Conservation (phyloP, 53 echinoderm and acorn worm species). For the Stichopus horrens region DNA sequence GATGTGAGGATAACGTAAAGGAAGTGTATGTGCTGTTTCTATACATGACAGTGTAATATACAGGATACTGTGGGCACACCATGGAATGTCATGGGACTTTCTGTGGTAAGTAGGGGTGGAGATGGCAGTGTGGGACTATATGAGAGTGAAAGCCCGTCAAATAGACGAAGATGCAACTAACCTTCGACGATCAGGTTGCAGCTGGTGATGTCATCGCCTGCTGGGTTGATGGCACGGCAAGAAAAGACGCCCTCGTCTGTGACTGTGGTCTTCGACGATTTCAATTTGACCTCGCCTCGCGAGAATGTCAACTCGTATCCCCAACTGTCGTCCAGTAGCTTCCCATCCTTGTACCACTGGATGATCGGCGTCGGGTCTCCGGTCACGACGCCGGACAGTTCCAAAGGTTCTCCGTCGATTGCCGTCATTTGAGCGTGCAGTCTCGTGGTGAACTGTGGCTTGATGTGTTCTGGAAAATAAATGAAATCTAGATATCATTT, state of each 20-base stretch:
- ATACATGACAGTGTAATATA: background rate
- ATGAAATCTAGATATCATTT: background rate
- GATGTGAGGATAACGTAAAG: no score
- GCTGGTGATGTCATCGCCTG: conserved; percentile 60
- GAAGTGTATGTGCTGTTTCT: no score
- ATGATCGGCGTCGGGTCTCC: conserved; percentile 60
- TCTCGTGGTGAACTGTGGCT: conserved; percentile 57
- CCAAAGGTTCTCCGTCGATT: conserved; percentile 54
- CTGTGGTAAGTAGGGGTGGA: background rate
- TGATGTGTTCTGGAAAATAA: background rate
- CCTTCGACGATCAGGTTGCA: conserved; percentile 39
- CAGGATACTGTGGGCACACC: background rate
- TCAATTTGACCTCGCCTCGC: conserved; percentile 56
- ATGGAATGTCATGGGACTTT: background rate
- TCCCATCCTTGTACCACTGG: conserved; percentile 82
- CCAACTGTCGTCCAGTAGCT: conserved; percentile 32
- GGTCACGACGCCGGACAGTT: conserved; percentile 61
- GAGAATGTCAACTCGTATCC: conserved; percentile 25
- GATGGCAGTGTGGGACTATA: background rate
- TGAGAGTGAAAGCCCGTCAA: no score
- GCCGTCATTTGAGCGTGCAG: conserved; percentile 54
- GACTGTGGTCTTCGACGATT: conserved; percentile 66
- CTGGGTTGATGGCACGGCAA: conserved; percentile 82
- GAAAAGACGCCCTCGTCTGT: conserved; percentile 88
- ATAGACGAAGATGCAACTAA: background rate